Conservation (phyloP, 2,113 vertebrate species). For the Plestiodon gilberti region DNA sequence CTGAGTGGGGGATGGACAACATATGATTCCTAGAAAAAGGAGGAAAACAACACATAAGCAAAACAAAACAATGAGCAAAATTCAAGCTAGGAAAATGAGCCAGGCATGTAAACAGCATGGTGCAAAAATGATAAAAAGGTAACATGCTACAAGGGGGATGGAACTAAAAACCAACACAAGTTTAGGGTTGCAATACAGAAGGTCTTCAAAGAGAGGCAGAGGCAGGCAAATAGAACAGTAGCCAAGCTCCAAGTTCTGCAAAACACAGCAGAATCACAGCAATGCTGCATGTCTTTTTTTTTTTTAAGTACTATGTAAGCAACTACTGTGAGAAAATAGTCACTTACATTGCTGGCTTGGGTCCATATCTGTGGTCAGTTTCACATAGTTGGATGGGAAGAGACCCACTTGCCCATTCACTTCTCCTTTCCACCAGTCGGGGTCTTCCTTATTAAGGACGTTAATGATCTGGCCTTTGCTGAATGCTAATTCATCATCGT, state of each 20-base stretch:
- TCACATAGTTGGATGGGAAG: constrained; percentile 99
- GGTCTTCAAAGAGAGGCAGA: constrained; percentile 84
- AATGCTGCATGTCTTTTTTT: constrained; percentile 75
- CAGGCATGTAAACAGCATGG: constrained; percentile 78
- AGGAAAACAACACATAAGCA: constrained; percentile 99
- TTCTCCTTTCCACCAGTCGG: constrained; percentile 99
- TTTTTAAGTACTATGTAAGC: constrained; percentile 36
- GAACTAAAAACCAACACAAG: constrained; percentile 67
- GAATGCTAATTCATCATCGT: constrained; percentile 98
- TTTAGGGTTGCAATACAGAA: constrained; percentile 72
- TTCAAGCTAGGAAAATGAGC: constrained; percentile 84
- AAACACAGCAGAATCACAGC: constrained; percentile 74
- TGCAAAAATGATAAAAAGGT: constrained; percentile 75
- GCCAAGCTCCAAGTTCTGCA: constrained; percentile 70
- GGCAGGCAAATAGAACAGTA: constrained; percentile 69
- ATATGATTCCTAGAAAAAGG: constrained; percentile 99
- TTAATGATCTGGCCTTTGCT: constrained; percentile 97
- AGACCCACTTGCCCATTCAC: constrained; percentile 93
- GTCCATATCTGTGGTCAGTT: constrained; percentile 95
- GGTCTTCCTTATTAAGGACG: constrained; percentile 95
- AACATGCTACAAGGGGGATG: constrained; percentile 77
- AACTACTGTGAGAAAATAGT: constrained; percentile 36
- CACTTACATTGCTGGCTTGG: constrained; percentile 99
- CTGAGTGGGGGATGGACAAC: constrained; percentile 99
- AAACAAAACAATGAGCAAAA: constrained; percentile 93